Percentiles rank a stretch among this genome's conserved stretches.
phyloP scores from a whole-genome alignment of 2,113 vertebrate genomes.

The Oncorhynchus nerka region DNA sequence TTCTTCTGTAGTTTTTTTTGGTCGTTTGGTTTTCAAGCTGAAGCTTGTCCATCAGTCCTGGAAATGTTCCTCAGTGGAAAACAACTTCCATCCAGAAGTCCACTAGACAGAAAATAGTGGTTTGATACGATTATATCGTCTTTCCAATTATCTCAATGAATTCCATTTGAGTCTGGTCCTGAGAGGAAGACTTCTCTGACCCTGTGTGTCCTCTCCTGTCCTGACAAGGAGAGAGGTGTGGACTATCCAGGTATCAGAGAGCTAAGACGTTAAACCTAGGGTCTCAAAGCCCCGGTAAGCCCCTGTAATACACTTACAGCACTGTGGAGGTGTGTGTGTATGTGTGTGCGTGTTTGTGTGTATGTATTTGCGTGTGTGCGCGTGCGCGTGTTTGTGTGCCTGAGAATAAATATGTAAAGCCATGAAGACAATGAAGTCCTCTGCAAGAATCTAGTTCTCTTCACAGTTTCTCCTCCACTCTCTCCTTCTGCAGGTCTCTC shows the following conservation, averaged over 20 bases:
- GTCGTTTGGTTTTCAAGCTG: neutral
- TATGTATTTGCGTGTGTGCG: too few relatives aligned
- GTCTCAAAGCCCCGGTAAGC: slow-evolving; percentile 51
- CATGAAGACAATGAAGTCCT: neutral
- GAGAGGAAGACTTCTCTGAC: neutral
- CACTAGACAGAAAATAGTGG: neutral
- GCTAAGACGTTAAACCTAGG: slow-evolving; percentile 41
- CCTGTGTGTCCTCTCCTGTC: neutral
- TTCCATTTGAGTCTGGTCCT: neutral
- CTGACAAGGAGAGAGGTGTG: slow-evolving; percentile 15
- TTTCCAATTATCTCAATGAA: neutral
- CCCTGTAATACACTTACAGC: slow-evolving; percentile 52
- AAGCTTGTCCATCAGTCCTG: neutral
- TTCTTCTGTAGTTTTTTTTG: neutral
- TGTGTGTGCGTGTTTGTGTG: too few relatives aligned
- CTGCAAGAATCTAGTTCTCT: too few relatives aligned
- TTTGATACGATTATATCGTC: neutral
- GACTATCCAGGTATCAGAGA: slow-evolving; percentile 19
- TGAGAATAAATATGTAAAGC: neutral
- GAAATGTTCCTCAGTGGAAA: neutral
- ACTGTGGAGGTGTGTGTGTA: neutral
- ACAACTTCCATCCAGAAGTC: neutral
- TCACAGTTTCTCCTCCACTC: too few relatives aligned
- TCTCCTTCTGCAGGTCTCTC: too few relatives aligned
- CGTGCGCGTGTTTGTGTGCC: too few relatives aligned